Percentiles rank a stretch among this genome's conserved stretches.
Conservation (phyloP, 2,888 invertebrate species). For the Epistrophe eligans region DNA sequence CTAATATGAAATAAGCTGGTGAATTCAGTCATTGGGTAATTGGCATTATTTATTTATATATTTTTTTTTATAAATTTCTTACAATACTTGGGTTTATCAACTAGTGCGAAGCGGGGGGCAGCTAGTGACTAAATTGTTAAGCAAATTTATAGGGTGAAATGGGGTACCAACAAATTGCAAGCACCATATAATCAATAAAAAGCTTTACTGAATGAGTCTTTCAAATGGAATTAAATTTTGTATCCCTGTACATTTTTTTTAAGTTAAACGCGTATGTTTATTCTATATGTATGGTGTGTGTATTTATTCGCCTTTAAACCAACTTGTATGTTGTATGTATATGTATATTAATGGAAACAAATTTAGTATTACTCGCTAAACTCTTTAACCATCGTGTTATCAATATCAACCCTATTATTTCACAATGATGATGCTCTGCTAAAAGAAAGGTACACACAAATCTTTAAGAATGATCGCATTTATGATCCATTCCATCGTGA, state of each 20-base stretch:
- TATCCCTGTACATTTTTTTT: slow-evolving; percentile 33
- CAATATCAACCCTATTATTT: background rate
- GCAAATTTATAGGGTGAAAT: too few relatives aligned
- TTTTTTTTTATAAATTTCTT: too few relatives aligned
- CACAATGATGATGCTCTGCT: background rate
- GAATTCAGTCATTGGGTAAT: too few relatives aligned
- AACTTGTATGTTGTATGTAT: too few relatives aligned
- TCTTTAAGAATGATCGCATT: slow-evolving; percentile 47
- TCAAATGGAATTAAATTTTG: slow-evolving; percentile 40
- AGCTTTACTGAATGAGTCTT: slow-evolving; percentile 1
- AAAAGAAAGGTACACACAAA: slow-evolving; percentile 36
- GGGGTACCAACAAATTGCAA: too few relatives aligned
- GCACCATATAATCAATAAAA: slow-evolving; percentile 7
- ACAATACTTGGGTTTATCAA: too few relatives aligned
- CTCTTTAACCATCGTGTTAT: too few relatives aligned
- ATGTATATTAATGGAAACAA: background rate
- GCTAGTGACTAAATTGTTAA: too few relatives aligned
- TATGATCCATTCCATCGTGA: slow-evolving; percentile 38
- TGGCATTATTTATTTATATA: too few relatives aligned
- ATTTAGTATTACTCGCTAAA: slow-evolving; percentile 24
- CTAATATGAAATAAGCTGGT: too few relatives aligned
- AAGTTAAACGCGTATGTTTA: background rate
- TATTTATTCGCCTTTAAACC: slow-evolving; percentile 2
- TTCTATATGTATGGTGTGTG: too few relatives aligned
- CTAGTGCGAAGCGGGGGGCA: too few relatives aligned